Conservation (phyloP, 2,888 invertebrate species). For the Orthosia gracilis region DNA sequence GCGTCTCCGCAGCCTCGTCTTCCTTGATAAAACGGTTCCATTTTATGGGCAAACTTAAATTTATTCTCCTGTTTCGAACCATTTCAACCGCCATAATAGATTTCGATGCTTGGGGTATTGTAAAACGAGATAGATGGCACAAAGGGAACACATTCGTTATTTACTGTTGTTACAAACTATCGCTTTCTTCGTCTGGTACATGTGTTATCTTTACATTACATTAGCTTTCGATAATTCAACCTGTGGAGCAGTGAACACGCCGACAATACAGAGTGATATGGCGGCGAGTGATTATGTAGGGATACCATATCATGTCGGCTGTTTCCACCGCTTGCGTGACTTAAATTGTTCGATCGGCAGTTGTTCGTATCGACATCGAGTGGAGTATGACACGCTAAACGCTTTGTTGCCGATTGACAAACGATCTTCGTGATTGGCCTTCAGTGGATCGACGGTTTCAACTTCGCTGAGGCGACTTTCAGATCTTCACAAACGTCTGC, state of each 20-base stretch:
- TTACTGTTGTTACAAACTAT: conserved; percentile 58
- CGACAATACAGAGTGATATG: conserved; percentile 70
- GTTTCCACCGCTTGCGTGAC: conserved; percentile 80
- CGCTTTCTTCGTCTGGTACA: conserved; percentile 50
- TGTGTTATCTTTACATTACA: conserved; percentile 77
- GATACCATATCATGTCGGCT: conserved; percentile 69
- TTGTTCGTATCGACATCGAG: conserved; percentile 82
- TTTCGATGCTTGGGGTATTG: conserved; percentile 61
- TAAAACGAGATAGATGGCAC: conserved; percentile 62
- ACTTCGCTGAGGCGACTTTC: conserved; percentile 66
- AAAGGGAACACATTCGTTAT: conserved; percentile 62
- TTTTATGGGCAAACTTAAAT: conserved; percentile 75
- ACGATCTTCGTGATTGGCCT: conserved; percentile 81
- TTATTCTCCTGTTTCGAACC: conserved; percentile 65
- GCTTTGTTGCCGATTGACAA: conserved; percentile 81
- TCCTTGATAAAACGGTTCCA: conserved; percentile 72
- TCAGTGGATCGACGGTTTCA: conserved; percentile 70
- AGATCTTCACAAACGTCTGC: conserved; percentile 61
- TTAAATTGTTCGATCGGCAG: conserved; percentile 77
- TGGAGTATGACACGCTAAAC: conserved; percentile 84
- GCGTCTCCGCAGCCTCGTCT: conserved; percentile 67
- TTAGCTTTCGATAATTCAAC: conserved; percentile 75
- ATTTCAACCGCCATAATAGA: conserved; percentile 68
- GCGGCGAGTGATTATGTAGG: conserved; percentile 69
- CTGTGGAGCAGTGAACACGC: conserved; percentile 72